A percentile compares a stretch with the other conserved stretches of the same genome.
Evolutionary conservation across 2,797 vertebrate genomes (phyloP).

Genomic region (Benthosema pterotum): DNA sequence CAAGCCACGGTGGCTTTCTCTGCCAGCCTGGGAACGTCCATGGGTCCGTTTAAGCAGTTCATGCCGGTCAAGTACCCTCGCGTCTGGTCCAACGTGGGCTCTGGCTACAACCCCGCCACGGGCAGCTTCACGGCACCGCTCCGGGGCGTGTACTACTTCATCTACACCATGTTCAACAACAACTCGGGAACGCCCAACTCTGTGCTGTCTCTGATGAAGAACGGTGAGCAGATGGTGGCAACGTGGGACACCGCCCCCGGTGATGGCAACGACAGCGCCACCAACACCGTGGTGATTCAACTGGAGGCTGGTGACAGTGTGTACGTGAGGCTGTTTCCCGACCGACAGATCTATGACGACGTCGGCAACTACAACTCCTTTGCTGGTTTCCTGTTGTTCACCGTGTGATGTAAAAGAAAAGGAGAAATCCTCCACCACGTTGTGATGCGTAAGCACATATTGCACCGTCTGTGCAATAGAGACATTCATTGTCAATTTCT

Average conservation of each 20-base stretch:
- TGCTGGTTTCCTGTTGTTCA: constrained; percentile 32
- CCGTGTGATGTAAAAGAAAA: not conserved
- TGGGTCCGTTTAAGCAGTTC: too few relatives aligned
- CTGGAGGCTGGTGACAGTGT: too few relatives aligned
- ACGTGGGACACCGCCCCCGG: not conserved
- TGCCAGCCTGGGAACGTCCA: too few relatives aligned
- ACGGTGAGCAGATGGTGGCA: constrained; percentile 8
- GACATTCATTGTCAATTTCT: too few relatives aligned
- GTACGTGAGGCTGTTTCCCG: not conserved
- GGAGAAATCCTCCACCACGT: not conserved
- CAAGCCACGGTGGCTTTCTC: too few relatives aligned
- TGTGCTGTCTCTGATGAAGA: constrained; percentile 27
- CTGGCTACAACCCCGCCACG: too few relatives aligned
- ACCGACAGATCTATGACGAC: constrained; percentile 10
- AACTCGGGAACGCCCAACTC: constrained; percentile 13
- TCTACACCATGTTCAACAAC: constrained; percentile 28
- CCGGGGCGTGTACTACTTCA: too few relatives aligned
- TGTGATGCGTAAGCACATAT: not conserved
- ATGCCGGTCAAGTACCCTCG: too few relatives aligned
- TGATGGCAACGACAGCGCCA: not conserved
- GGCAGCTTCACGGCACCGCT: too few relatives aligned
- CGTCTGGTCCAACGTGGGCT: too few relatives aligned
- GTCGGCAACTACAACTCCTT: constrained; percentile 8
- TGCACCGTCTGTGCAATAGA: not conserved
- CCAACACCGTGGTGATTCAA: too few relatives aligned